Evolutionary conservation across 35 echinoderm and acorn worm species (phyloP), one percentile per base, ranked within the genome.

Genomic region (Apostichopus japonicus): DNA sequence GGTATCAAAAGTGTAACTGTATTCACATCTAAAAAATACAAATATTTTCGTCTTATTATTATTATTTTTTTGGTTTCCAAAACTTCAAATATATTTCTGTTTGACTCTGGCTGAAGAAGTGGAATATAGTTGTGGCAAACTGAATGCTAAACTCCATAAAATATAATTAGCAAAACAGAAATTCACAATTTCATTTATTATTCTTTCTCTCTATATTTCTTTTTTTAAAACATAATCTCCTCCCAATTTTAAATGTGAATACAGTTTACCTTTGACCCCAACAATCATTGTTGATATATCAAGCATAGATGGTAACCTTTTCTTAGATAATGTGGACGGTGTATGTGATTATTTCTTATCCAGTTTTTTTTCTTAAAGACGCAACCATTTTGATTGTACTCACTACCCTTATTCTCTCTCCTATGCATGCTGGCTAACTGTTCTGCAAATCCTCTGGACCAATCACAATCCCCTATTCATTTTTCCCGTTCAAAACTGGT

Each of bases 141-240:
- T 75, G 71, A 75, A 19, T 75, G 71, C 71, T 75, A 75, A 75
- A 75, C 71, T 75, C 71, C 71, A 75, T 75, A 75, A 75, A 75
- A 75, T 75, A 21, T 75, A 75, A 6, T 75, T 19, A 15, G 71
- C 71, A 75, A 75, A 75, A 75, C 71, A 75, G 71, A 19, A 75
- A 61, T 15, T 19, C 71, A 75, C 17, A 21, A 75, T 21, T 75
- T 75, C 19, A 67, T 19, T 15, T 67, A 67, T 67, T 67, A 15
- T 67, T 67, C 19, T 15, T 8, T 10, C 33, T 44, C 0, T 44
- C 33, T 44, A 1, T 44, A 22, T 75, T 75, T 73, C 14, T 22
- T 75, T 75, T 75, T 75, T 75, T 24, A 15, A 15, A 19, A 75
- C 71, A 75, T 75, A 75, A 75, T 75, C 71, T 75, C 71, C 16